Conservation (phyloP, 1,140 invertebrate genomes). For the Protaetia brevitarsis region DNA sequence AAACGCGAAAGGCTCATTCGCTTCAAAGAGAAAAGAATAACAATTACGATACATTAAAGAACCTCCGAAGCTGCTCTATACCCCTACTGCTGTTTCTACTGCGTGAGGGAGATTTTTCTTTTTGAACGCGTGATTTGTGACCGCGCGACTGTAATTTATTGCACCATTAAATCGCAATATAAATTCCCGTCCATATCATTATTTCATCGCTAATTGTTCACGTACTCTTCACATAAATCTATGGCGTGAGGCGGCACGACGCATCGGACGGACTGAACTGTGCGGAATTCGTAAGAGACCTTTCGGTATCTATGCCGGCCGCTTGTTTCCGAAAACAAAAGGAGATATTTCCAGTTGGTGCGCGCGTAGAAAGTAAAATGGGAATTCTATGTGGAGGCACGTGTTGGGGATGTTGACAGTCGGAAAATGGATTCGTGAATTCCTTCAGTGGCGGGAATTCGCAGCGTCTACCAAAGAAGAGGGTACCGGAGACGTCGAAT, state of each 20-base stretch:
- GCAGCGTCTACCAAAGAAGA: background rate
- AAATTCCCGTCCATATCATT: background rate
- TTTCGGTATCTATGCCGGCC: background rate
- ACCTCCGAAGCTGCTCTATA: background rate
- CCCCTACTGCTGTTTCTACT: background rate
- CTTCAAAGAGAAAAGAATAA: constrained; percentile 4
- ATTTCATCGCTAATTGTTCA: background rate
- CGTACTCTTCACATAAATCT: background rate
- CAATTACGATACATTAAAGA: background rate
- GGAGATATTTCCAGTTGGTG: constrained; percentile 2
- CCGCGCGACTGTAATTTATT: background rate
- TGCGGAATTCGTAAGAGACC: background rate
- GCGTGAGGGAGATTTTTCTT: background rate
- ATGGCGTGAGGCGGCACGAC: no score
- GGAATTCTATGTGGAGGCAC: constrained; percentile 13
- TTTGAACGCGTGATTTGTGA: background rate
- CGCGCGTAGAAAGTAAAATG: constrained; percentile 4
- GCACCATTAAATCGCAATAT: background rate
- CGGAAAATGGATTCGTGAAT: constrained; percentile 11
- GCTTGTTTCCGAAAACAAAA: constrained; percentile 5
- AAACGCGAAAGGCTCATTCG: background rate
- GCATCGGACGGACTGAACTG: background rate
- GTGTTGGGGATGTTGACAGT: constrained; percentile 13
- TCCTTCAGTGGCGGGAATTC: background rate
- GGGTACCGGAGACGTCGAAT: constrained; percentile 1